Evolutionary conservation across 2,113 vertebrate genomes (phyloP).

Genomic region (Electrona antarctica): DNA sequence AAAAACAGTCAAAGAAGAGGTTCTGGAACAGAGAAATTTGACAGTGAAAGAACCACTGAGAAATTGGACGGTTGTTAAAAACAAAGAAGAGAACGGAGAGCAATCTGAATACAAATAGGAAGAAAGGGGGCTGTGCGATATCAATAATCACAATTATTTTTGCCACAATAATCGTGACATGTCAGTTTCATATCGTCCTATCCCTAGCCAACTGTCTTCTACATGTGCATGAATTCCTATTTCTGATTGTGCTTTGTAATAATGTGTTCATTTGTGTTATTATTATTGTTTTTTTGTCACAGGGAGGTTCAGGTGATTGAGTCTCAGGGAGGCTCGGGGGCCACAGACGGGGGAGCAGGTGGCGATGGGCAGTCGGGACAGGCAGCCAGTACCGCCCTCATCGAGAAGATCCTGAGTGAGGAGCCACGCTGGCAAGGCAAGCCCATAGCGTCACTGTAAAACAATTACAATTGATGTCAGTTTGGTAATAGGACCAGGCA

Average conservation of each 20-base stretch:
- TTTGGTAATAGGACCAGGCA: too few relatives aligned
- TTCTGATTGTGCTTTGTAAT: not conserved
- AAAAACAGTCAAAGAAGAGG: too few relatives aligned
- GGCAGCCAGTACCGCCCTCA: conserved; percentile 95
- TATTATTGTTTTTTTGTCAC: conserved; percentile 15
- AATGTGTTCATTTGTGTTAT: not conserved
- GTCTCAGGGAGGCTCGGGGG: conserved; percentile 87
- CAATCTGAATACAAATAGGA: too few relatives aligned
- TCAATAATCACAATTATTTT: too few relatives aligned
- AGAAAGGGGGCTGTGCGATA: too few relatives aligned
- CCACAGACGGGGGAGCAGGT: conserved; percentile 81
- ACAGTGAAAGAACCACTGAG: too few relatives aligned
- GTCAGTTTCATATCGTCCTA: too few relatives aligned
- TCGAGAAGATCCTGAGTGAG: conserved; percentile 94
- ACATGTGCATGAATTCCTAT: not conserved
- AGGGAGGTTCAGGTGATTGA: conserved; percentile 97
- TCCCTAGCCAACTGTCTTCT: not conserved
- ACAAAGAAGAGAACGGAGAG: too few relatives aligned
- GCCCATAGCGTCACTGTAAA: not conserved
- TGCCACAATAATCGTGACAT: too few relatives aligned
- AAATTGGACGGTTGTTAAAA: too few relatives aligned
- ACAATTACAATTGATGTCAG: too few relatives aligned
- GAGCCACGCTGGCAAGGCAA: conserved; percentile 96
- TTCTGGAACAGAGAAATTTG: too few relatives aligned
- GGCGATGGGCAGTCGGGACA: conserved; percentile 91